Evolutionary conservation across 2,113 vertebrate genomes (phyloP).

Genomic region (Bufo bufo): DNA sequence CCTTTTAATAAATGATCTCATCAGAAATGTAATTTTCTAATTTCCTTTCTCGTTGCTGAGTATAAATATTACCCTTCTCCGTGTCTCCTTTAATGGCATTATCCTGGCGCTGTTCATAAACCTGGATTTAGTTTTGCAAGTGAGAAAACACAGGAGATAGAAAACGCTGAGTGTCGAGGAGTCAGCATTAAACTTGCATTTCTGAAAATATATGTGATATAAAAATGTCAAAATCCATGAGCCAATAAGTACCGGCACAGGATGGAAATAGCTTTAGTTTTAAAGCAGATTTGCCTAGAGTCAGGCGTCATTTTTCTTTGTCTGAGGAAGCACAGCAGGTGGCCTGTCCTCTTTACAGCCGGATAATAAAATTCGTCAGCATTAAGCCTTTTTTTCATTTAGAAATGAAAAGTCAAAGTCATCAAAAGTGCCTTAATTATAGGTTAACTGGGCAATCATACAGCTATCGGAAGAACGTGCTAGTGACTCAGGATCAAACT

Average conservation of each 20-base stretch:
- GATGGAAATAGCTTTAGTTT: slow-evolving; percentile 24
- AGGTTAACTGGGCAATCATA: not conserved
- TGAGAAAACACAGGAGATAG: slow-evolving; percentile 19
- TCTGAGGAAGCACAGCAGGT: slow-evolving; percentile 22
- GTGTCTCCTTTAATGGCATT: not conserved
- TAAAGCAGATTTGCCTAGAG: slow-evolving; percentile 17
- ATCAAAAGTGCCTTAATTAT: slow-evolving; percentile 6
- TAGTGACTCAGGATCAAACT: too few species aligned
- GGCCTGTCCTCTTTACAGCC: slow-evolving; percentile 3
- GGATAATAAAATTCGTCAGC: not conserved
- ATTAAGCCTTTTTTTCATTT: not conserved
- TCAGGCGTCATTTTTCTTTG: slow-evolving; percentile 30
- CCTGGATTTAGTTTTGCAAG: slow-evolving; percentile 1
- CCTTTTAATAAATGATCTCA: not conserved
- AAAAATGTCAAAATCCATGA: slow-evolving; percentile 18
- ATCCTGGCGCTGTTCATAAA: not conserved
- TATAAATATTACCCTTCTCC: not conserved
- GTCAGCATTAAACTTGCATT: slow-evolving; percentile 34
- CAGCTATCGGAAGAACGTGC: not conserved
- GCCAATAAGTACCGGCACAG: slow-evolving; percentile 17
- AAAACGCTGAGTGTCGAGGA: slow-evolving; percentile 9
- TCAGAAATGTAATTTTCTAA: not conserved
- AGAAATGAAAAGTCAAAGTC: not conserved
- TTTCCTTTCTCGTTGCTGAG: not conserved
- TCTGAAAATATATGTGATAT: slow-evolving; percentile 36